Conservation (phyloP, 2,888 invertebrate species). For the Diaphora mendica region DNA sequence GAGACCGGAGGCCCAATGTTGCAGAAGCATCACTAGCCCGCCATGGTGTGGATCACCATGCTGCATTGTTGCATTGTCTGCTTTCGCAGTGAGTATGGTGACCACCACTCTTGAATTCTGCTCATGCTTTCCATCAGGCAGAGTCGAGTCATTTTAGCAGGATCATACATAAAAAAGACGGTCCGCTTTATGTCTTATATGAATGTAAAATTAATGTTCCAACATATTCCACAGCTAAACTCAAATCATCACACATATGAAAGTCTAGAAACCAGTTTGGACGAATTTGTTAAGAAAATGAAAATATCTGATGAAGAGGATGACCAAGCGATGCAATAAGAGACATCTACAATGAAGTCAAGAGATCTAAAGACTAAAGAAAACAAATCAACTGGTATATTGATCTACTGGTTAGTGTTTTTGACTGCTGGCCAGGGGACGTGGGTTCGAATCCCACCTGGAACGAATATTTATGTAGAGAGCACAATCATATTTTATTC, state of each 20-base stretch:
- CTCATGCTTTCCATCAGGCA: too few relatives aligned
- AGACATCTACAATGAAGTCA: neutral
- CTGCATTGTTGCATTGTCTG: too few relatives aligned
- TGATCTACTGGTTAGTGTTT: neutral
- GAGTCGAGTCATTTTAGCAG: too few relatives aligned
- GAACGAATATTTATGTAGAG: neutral
- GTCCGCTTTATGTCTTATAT: too few relatives aligned
- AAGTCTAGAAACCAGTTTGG: constrained; percentile 36
- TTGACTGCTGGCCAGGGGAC: neutral
- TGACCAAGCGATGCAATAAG: neutral
- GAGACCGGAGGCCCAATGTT: too few relatives aligned
- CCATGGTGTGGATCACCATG: too few relatives aligned
- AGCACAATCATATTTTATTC: neutral
- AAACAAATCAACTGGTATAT: neutral
- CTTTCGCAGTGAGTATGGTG: too few relatives aligned
- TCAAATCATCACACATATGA: constrained; percentile 44
- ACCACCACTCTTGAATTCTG: too few relatives aligned
- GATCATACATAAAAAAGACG: too few relatives aligned
- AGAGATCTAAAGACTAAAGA: neutral
- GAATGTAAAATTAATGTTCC: neutral
- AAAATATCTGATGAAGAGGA: constrained; percentile 36
- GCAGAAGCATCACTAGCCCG: too few relatives aligned
- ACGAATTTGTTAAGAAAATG: constrained; percentile 53
- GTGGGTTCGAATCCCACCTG: neutral
- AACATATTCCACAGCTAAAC: constrained; percentile 31